A percentile compares a stretch with the other conserved stretches of the same genome.
These are phyloP conservation scores for Dipus sagitta DNA, from an alignment of 2,797 vertebrate species.

Conservation along the genomic window DNA sequence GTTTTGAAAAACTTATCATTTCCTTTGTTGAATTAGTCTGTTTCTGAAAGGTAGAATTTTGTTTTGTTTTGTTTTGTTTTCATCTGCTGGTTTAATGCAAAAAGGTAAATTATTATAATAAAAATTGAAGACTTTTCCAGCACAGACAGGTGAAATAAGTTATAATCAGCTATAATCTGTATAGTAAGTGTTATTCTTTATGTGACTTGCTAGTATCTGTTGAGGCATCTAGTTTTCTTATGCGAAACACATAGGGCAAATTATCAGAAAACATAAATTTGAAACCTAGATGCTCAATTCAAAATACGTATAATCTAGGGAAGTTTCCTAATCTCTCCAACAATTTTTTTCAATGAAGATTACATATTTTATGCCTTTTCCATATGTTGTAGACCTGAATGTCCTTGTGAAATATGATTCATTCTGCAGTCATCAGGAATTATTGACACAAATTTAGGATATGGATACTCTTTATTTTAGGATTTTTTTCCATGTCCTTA, in stretches of 20 bases:
- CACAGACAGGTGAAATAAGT: slow-evolving; percentile 8
- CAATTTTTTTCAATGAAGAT: background rate
- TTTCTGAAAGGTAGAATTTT: background rate
- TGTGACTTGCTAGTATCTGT: background rate
- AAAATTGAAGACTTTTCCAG: background rate
- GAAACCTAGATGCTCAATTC: background rate
- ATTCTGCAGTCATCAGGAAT: background rate
- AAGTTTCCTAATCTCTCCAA: background rate
- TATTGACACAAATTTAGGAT: background rate
- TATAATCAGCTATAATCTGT: background rate
- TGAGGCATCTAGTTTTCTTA: slow-evolving; percentile 42
- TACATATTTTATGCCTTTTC: background rate
- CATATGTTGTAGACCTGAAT: background rate
- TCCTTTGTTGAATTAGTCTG: slow-evolving; percentile 36
- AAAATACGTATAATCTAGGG: background rate
- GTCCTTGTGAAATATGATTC: background rate
- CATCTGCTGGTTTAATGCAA: background rate
- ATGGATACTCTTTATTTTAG: background rate
- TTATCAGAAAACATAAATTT: slow-evolving; percentile 46
- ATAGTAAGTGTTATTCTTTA: slow-evolving; percentile 10
- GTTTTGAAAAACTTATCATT: slow-evolving; percentile 16
- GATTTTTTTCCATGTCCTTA: background rate
- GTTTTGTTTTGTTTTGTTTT: background rate
- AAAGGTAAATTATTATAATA: slow-evolving; percentile 18
- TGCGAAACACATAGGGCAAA: background rate